Evolutionary conservation across 1,140 invertebrate genomes (phyloP), one percentile per base, ranked within the genome.

Genomic region (Drosophila micromelanica): DNA sequence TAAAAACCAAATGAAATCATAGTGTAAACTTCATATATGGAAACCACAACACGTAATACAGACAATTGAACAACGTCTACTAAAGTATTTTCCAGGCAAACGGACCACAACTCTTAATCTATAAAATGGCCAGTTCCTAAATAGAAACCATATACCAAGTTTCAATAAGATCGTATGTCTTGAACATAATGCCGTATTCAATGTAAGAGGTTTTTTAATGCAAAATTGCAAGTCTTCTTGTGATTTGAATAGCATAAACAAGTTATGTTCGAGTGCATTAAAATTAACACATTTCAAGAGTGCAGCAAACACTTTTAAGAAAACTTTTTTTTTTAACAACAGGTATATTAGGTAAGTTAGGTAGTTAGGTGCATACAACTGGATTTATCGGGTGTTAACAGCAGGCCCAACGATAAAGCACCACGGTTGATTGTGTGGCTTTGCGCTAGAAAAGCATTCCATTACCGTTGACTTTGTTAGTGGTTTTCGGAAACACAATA

Each of bases 11-110:
- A 48, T 43, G 6, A 27, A 17, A 11, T 56, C 20, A 15, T 9
- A 12, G 40, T 32, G 46, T 51, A 4, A 59, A 45, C 12, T 8
- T 32, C 17, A 57, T 54, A 54, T 15, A 20, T 20, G 12, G 9
- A 13, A 60, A 23, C 75, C 65, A 77, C 75, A 72, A 72, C 67
- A 77, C 72, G 38, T 76, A 77, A 40, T 38, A 64, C 42, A 30
- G 48, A 49, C 42, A 57, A 27, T 27, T 9, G 35, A 8, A 23
- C 51, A 54, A 54, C 35, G 32, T 17, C 2, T 38, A 54, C 32
- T 3, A 20, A 23, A 13, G 20, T 43, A 30, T 57, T 42, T 27
- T 1, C 12, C n/a, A 43, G 37, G 11, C 27, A 45, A 20, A 43
- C 55, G 55, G 27, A 57, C 55, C 55, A 57, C 23, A 30, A n/a